Percentiles rank a stretch among this genome's conserved stretches.
Evolutionary conservation across 2,113 vertebrate species (phyloP).

Genomic region (Pteropus alecto): DNA sequence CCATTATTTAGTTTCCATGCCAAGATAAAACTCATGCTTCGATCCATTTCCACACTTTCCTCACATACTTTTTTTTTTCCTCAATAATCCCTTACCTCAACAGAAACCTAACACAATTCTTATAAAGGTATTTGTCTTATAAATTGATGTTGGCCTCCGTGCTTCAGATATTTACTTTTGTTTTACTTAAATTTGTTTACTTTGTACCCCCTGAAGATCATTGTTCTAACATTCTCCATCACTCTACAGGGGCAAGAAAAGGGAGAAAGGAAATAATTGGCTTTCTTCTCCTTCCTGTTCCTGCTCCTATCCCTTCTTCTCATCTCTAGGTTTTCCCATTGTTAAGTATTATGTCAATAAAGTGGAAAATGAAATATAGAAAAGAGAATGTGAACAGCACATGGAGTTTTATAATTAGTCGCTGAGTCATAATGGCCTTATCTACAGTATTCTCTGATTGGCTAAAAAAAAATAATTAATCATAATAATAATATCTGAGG

Average conservation of each 20-base stretch:
- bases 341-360: slow-evolving; percentile 5
- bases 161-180: slow-evolving; percentile 58
- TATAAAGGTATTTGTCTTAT: slow-evolving; percentile 44
- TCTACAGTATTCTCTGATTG: not conserved
- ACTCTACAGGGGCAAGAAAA: not conserved
- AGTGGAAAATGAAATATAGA: not conserved
- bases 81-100: slow-evolving; percentile 48
- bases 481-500: not conserved
- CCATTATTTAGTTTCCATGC: slow-evolving; percentile 32
- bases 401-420: not conserved
- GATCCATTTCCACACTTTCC: slow-evolving; percentile 16
- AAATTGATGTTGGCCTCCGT: slow-evolving; percentile 57
- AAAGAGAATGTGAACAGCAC: not conserved
- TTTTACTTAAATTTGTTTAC: slow-evolving; percentile 60
- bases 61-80: not conserved
- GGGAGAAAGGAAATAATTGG: not conserved
- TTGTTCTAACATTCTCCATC: not conserved
- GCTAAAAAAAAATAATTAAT: not conserved
- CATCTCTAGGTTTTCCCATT: not conserved
- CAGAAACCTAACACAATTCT: slow-evolving; percentile 27
- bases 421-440: not conserved
- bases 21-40: slow-evolving; percentile 36
- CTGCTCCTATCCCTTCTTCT: not conserved
- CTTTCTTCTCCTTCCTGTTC: not conserved
- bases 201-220: not conserved